phyloP scores from a whole-genome alignment of 1,140 invertebrate species.

The Heliothis virescens region DNA sequence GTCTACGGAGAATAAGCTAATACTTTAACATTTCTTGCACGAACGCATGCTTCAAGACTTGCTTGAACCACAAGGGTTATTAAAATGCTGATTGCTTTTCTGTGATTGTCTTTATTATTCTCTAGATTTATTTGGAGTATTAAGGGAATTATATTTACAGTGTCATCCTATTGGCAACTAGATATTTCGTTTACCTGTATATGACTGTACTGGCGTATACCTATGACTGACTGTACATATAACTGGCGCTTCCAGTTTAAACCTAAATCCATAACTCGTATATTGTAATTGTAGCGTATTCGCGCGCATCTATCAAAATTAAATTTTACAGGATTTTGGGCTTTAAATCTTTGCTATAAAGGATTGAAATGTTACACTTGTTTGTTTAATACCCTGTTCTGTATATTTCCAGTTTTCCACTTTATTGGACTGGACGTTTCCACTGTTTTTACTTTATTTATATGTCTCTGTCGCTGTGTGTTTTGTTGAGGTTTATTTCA shows the following conservation, averaged over 20 bases:
- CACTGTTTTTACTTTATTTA: conserved; percentile 48
- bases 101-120: too few species aligned
- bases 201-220: too few species aligned
- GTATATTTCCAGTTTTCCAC: conserved; percentile 49
- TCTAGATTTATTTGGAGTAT: too few species aligned
- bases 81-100: too few species aligned
- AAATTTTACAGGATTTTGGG: conserved; percentile 60
- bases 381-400: conserved; percentile 40
- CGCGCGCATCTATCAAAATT: conserved; percentile 60
- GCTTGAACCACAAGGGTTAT: too few species aligned
- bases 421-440: conserved; percentile 42
- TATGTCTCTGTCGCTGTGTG: conserved; percentile 28
- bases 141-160: too few species aligned
- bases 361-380: conserved; percentile 54
- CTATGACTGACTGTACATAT: too few species aligned
- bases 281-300: conserved; percentile 53
- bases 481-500: conserved; percentile 37
- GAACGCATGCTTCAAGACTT: too few species aligned
- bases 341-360: conserved; percentile 52
- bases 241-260: conserved; percentile 4
- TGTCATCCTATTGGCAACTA: too few species aligned
- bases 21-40: too few species aligned
- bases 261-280: neutral
- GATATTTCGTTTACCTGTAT: neutral
- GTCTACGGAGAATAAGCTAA: too few species aligned